A percentile compares a stretch with the other conserved stretches of the same genome.
These are phyloP conservation scores for Lucifuga dentata DNA, from an alignment of 2,113 vertebrate genomes.

Conservation along the genomic window DNA sequence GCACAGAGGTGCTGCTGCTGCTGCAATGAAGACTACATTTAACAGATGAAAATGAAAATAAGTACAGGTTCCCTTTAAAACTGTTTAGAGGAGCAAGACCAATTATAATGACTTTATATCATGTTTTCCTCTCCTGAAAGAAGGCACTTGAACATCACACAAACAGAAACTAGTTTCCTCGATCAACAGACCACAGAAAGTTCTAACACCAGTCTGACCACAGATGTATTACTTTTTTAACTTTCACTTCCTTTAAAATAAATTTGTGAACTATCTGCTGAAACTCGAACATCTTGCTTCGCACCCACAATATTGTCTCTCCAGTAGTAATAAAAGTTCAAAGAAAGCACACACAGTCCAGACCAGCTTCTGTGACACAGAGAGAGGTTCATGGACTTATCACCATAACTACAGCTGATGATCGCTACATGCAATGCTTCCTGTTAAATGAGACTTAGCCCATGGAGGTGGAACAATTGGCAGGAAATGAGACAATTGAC, in stretches of 20 bases:
- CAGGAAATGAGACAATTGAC: conserved; percentile 76
- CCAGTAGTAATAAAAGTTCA: conserved; percentile 20
- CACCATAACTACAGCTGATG: conserved; percentile 62
- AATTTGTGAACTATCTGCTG: conserved; percentile 58
- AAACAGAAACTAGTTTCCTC: conserved; percentile 7
- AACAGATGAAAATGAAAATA: too few relatives aligned
- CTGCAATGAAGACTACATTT: too few relatives aligned
- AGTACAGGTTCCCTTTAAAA: too few relatives aligned
- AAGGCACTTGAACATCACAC: background rate
- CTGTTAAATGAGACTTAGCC: conserved; percentile 64
- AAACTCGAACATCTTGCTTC: conserved; percentile 16
- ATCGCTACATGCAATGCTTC: conserved; percentile 57
- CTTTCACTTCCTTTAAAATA: conserved; percentile 23
- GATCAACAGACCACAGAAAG: conserved; percentile 21
- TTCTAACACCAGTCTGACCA: conserved; percentile 18
- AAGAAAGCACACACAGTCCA: conserved; percentile 28
- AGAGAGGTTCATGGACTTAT: conserved; percentile 40
- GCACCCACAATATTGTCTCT: conserved; percentile 3
- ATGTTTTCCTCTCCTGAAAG: too few relatives aligned
- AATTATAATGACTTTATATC: too few relatives aligned
- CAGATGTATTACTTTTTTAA: conserved; percentile 32
- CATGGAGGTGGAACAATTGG: conserved; percentile 68
- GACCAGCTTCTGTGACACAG: conserved; percentile 12
- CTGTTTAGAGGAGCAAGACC: too few relatives aligned
- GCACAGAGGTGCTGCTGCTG: too few relatives aligned